A percentile compares a stretch with the other conserved stretches of the same genome.
Evolutionary conservation across 92 coral and sea anemone genomes (phyloP).

Genomic region (Phenganax marumi): DNA sequence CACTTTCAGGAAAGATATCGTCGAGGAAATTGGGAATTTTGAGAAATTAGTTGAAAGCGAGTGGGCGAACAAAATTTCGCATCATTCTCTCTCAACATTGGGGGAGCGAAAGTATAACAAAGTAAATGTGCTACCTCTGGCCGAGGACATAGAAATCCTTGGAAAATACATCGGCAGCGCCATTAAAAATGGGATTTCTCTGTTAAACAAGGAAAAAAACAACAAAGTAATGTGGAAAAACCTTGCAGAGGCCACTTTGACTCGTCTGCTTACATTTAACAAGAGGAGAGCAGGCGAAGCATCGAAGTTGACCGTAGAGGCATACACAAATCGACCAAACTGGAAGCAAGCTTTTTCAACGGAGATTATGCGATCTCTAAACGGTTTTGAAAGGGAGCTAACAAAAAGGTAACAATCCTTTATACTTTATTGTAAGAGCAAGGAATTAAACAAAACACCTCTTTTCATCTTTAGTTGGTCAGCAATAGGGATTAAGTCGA

Average conservation of each 20-base stretch:
- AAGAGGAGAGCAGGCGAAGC: constrained; percentile 47
- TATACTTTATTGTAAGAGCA: too few relatives aligned
- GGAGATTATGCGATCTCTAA: constrained; percentile 23
- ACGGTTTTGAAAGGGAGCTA: constrained; percentile 11
- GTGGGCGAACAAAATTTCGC: too few relatives aligned
- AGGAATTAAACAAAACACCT: too few relatives aligned
- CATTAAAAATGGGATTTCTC: background rate
- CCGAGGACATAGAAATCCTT: constrained; percentile 20
- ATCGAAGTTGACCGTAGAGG: constrained; percentile 18
- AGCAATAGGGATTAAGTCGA: too few relatives aligned
- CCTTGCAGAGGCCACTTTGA: background rate
- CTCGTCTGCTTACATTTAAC: constrained; percentile 35
- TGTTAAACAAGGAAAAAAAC: too few relatives aligned
- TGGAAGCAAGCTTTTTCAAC: constrained; percentile 5
- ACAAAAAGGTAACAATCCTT: background rate
- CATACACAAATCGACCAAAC: constrained; percentile 21
- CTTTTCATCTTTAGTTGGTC: too few relatives aligned
- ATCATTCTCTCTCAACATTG: background rate
- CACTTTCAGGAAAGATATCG: too few relatives aligned
- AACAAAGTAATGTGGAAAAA: background rate
- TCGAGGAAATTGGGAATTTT: too few relatives aligned
- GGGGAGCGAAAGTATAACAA: constrained; percentile 36
- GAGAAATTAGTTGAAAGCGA: too few relatives aligned
- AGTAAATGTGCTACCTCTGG: constrained; percentile 22
- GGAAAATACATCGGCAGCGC: background rate